Percentiles rank a stretch among this genome's conserved stretches.
Evolutionary conservation across 2,113 vertebrate genomes (phyloP).

Genomic region (Echinops telfairi): DNA sequence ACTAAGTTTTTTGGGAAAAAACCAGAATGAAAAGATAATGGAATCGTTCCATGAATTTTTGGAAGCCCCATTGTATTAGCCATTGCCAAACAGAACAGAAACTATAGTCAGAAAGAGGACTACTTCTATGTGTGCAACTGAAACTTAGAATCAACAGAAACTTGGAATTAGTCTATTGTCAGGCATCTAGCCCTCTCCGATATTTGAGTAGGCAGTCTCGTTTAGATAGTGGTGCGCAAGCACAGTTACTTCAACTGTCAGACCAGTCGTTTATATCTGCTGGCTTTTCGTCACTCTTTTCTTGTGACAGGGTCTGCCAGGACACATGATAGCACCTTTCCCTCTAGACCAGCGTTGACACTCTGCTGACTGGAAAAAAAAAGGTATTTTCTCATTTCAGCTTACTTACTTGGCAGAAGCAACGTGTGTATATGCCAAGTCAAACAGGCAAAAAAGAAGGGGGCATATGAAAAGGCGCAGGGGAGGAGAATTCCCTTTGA

Average conservation of each 20-base stretch:
- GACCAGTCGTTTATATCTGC: not conserved
- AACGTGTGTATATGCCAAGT: not conserved
- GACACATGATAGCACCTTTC: not conserved
- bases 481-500: slow-evolving; percentile 22
- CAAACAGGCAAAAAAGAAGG: slow-evolving; percentile 56
- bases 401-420: slow-evolving; percentile 45
- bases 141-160: not conserved
- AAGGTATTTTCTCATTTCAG: slow-evolving; percentile 14
- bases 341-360: not conserved
- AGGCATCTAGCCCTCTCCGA: not conserved
- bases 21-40: no score
- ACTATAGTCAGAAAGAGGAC: not conserved
- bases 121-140: not conserved
- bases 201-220: not conserved
- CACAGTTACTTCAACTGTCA: slow-evolving; percentile 16
- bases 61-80: not conserved
- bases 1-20: no score
- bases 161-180: not conserved
- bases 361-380: not conserved
- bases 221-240: not conserved
- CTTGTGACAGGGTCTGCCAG: not conserved
- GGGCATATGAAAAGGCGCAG: not conserved
- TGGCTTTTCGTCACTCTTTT: not conserved
- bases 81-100: not conserved
- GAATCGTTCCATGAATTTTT: no score